Evolutionary conservation across 2,113 vertebrate species (phyloP), one percentile per base, ranked within the genome.

Genomic region (Herpailurus yagouaroundi): DNA sequence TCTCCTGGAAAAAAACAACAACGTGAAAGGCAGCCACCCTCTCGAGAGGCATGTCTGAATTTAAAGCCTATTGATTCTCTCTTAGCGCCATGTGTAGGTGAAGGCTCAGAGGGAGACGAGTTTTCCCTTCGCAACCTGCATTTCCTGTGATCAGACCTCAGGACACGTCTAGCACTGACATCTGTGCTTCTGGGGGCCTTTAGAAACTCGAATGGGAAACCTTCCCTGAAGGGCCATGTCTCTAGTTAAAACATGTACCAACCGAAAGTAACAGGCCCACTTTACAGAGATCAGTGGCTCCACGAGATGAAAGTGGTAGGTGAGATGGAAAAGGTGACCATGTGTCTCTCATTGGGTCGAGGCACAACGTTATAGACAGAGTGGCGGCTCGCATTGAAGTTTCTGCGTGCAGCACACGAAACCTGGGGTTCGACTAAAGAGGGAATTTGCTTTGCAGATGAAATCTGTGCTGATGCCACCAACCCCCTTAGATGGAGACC

Each of bases 381-480:
- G 89, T 63, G 36, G 73, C 57, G 71, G 64, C n/a, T 48, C 50
- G 18, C 45, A 23, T 19, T 69, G 27, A 96, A 36, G 31, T 77
- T 29, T 57, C 45, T 93, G 13, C 19, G 1, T 60, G 29, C 9
- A 38, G 52, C 84, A n/a, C 23, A 41, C 21, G 52, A 95, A 76
- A 23, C 85, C 95, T 13, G 83, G 57, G 15, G 29, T 74, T 98
- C 94, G 69, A 55, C 50, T 96, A 90, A 96, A 93, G 64, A 1
- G 25, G 64, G 25, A 73, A 36, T 96, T 97, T 96, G 48, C 95
- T 97, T 97, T 96, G 0, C 89, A 99, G 99, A 94, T 99, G 83
- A 99, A 99, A 95, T 99, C 99, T 89, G 99, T 99, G 85, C 98
- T 99, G 95, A 98, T 98, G 96, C 98, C 99, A 83, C 99, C 99